These are phyloP conservation scores for Nannoperca obscura DNA, from an alignment of 2,797 vertebrate species.

Conservation along the genomic window DNA sequence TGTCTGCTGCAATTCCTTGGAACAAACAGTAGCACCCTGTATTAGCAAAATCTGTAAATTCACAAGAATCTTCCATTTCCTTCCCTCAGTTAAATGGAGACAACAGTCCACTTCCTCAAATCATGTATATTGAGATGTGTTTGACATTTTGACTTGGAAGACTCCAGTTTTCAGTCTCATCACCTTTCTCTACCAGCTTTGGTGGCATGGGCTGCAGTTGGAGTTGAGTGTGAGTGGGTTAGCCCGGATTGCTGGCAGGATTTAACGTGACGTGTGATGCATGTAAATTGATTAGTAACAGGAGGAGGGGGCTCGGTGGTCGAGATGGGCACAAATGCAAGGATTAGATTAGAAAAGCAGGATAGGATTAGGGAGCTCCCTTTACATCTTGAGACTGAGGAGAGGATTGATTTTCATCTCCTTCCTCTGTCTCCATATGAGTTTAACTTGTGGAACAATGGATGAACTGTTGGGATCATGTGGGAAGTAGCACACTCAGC, in stretches of 20 bases:
- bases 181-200: constrained; percentile 4
- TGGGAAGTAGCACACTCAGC: constrained; percentile 51
- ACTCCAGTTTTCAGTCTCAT: not conserved
- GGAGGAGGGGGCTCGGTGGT: constrained; percentile 34
- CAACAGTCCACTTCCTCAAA: not conserved
- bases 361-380: not conserved
- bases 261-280: constrained; percentile 60
- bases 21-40: constrained; percentile 31
- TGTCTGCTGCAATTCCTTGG: constrained; percentile 14
- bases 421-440: constrained; percentile 31
- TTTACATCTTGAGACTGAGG: not conserved
- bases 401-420: constrained; percentile 33
- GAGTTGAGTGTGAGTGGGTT: constrained; percentile 40
- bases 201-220: constrained; percentile 25
- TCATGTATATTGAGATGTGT: not conserved
- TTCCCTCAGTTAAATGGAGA: not conserved
- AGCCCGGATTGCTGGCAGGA: constrained; percentile 47
- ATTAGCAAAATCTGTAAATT: constrained; percentile 15
- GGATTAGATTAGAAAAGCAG: constrained; percentile 20
- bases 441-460: constrained; percentile 56
- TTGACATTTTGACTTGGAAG: constrained; percentile 20
- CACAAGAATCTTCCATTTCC: not conserved
- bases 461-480: constrained; percentile 59
- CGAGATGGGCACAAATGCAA: constrained; percentile 32
- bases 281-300: constrained; percentile 68